Evolutionary conservation across 92 coral and sea anemone species (phyloP).

Genomic region (Parazoanthus atlanticus): DNA sequence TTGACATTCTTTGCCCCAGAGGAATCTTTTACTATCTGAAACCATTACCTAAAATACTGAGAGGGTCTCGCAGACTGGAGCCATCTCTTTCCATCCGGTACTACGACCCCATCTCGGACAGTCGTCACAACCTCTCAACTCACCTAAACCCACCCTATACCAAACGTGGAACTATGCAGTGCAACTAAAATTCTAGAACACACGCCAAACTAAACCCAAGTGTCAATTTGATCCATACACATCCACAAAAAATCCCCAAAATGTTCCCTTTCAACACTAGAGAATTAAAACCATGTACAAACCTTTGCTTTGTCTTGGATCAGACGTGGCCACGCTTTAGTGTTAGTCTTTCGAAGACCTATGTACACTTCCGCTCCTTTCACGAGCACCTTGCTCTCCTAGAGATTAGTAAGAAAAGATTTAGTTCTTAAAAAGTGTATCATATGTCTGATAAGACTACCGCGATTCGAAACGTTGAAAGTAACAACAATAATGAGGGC

Average conservation of each 20-base stretch:
- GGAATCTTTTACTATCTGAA: no score
- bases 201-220: no score
- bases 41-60: neutral
- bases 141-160: no score
- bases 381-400: slow-evolving; percentile 77
- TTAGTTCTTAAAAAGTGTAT: neutral
- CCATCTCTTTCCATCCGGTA: neutral
- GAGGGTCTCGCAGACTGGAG: neutral
- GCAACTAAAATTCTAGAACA: no score
- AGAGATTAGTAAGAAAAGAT: neutral
- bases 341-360: slow-evolving; percentile 67
- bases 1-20: no score
- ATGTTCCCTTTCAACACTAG: no score
- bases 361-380: slow-evolving; percentile 88
- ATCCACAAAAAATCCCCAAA: neutral
- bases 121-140: no score
- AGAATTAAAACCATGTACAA: neutral
- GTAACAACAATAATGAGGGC: no score
- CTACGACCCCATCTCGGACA: neutral
- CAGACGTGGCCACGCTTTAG: slow-evolving; percentile 78
- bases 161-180: no score
- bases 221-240: neutral
- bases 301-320: slow-evolving; percentile 78
- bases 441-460: neutral
- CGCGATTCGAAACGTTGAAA: no score